Percentiles rank a stretch among this genome's conserved stretches.
Evolutionary conservation across 2,113 vertebrate genomes (phyloP).

Genomic region (Uropsilus gracilis): DNA sequence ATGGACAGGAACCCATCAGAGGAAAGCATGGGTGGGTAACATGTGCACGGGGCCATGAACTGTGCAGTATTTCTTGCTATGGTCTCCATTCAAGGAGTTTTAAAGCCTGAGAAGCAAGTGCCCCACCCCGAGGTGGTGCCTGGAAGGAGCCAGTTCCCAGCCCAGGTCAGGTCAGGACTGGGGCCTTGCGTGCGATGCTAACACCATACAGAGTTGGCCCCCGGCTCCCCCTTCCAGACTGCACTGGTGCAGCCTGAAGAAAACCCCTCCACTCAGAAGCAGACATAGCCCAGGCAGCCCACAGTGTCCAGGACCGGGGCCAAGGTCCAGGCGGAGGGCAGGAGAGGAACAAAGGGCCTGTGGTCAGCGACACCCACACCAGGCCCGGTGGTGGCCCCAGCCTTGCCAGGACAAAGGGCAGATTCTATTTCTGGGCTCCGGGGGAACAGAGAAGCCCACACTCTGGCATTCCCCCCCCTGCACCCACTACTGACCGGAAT

Average conservation of each 20-base stretch:
- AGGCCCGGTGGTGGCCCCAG: neutral
- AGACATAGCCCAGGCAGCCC: no score
- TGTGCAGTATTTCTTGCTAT: neutral
- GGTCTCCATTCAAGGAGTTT: neutral
- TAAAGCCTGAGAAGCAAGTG: neutral
- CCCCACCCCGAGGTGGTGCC: neutral
- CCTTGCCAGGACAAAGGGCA: conserved; percentile 59
- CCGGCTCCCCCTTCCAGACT: neutral
- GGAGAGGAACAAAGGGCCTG: conserved; percentile 60
- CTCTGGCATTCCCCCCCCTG: conserved; percentile 6
- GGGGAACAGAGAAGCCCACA: neutral
- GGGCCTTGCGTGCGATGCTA: neutral
- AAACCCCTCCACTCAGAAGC: no score
- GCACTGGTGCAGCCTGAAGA: neutral
- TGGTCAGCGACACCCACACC: conserved; percentile 32
- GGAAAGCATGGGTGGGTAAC: accelerated
- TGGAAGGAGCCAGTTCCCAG: neutral
- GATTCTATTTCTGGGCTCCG: conserved; percentile 47
- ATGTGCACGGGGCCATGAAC: accelerated
- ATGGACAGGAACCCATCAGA: accelerated
- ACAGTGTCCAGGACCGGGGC: no score
- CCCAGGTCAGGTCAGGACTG: no score
- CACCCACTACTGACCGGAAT: no score
- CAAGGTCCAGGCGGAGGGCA: neutral
- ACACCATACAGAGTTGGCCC: no score